Conservation (phyloP, 37 sponge, comb jelly and placozoan genomes). For the Sycon ciliatum region DNA sequence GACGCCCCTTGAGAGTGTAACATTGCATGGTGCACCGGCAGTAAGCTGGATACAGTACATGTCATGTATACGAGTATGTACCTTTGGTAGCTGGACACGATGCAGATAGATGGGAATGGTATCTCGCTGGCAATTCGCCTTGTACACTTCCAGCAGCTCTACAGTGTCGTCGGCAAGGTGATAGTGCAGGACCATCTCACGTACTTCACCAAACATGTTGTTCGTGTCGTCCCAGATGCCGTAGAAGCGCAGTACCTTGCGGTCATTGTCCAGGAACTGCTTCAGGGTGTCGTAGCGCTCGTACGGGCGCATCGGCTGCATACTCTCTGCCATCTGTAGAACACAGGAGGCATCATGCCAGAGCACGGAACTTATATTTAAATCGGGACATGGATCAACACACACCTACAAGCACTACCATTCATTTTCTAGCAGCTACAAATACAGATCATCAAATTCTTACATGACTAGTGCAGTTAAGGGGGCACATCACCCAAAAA, state of each 20-base stretch:
- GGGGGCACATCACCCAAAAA: no score
- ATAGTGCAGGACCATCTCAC: conserved; percentile 84
- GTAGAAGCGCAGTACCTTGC: conserved; percentile 83
- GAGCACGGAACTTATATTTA: no score
- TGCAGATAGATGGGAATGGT: conserved; percentile 79
- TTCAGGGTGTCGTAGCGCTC: conserved; percentile 75
- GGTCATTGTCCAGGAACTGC: conserved; percentile 90
- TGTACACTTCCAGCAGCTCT: conserved; percentile 77
- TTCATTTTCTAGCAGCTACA: no score
- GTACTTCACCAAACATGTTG: conserved; percentile 88
- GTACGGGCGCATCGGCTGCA: conserved; percentile 95
- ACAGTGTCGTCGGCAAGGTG: conserved; percentile 94
- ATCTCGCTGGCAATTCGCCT: conserved; percentile 83
- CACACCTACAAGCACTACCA: no score
- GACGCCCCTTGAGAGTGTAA: background rate
- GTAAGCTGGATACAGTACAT: no score
- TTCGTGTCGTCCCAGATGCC: conserved; percentile 89
- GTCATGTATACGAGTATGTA: background rate
- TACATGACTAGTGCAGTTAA: no score
- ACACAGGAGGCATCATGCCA: no score
- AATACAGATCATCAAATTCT: no score
- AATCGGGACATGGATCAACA: no score
- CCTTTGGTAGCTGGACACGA: conserved; percentile 62
- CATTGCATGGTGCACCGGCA: no score
- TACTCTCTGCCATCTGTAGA: conserved; percentile 50